These are phyloP conservation scores for Anabas testudineus DNA, from an alignment of 2,797 vertebrate species.

Conservation along the genomic window DNA sequence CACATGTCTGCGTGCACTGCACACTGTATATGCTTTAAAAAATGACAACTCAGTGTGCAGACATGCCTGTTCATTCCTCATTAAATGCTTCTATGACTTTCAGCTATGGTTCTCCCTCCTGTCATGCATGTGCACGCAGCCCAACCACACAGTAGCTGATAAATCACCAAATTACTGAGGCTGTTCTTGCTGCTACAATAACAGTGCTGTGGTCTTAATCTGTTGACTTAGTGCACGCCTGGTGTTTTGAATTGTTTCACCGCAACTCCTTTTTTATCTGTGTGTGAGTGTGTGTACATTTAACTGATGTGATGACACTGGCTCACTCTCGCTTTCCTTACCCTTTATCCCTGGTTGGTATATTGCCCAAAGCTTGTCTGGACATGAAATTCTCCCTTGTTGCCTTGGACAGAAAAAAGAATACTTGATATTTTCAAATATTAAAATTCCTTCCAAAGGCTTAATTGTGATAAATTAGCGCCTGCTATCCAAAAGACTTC, in stretches of 20 bases:
- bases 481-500: background rate
- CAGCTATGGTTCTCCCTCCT: conserved; percentile 58
- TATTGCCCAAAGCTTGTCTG: conserved; percentile 62
- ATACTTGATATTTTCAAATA: conserved; percentile 33
- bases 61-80: conserved; percentile 74
- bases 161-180: conserved; percentile 52
- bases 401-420: conserved; percentile 41
- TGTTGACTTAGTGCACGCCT: conserved; percentile 72
- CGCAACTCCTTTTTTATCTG: conserved; percentile 21
- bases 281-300: conserved; percentile 34
- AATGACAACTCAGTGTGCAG: conserved; percentile 63
- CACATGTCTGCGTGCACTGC: conserved; percentile 24
- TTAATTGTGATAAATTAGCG: conserved; percentile 3
- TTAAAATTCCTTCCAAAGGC: conserved; percentile 28
- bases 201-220: conserved; percentile 62
- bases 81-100: conserved; percentile 74
- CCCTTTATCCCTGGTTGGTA: conserved; percentile 39
- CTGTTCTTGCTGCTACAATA: conserved; percentile 59
- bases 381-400: conserved; percentile 60
- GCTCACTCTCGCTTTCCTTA: conserved; percentile 52
- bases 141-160: conserved; percentile 68
- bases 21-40: conserved; percentile 30
- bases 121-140: conserved; percentile 57
- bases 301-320: conserved; percentile 58
- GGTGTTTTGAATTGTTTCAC: conserved; percentile 60